Evolutionary conservation across 2,113 vertebrate genomes (phyloP).

Genomic region (Clinocottus analis): DNA sequence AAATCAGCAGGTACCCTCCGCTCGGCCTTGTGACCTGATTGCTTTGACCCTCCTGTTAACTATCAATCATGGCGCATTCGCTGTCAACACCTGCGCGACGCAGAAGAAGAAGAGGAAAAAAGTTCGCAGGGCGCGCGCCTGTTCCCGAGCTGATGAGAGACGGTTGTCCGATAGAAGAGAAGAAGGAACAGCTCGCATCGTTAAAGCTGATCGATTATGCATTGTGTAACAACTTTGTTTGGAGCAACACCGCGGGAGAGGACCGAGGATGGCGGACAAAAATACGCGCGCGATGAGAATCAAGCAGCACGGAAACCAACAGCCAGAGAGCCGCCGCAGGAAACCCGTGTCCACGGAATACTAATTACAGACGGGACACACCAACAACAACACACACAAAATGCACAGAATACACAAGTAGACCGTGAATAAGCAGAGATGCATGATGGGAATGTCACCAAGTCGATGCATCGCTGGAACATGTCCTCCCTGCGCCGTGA

Average conservation of each 20-base stretch:
- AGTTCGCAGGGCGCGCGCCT: conserved; percentile 66
- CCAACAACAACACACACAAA: conserved; percentile 5
- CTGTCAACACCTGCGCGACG: conserved; percentile 43
- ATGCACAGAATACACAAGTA: conserved; percentile 33
- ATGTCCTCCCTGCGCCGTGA: background rate
- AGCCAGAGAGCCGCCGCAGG: conserved; percentile 78
- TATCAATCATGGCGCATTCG: conserved; percentile 62
- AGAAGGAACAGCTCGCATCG: background rate
- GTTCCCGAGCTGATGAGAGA: conserved; percentile 20
- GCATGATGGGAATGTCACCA: background rate
- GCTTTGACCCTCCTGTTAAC: conserved; percentile 43
- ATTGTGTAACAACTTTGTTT: conserved; percentile 37
- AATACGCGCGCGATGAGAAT: conserved; percentile 20
- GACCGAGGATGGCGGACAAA: background rate
- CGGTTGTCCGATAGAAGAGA: background rate
- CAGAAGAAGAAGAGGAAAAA: too few relatives aligned
- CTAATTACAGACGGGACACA: conserved; percentile 76
- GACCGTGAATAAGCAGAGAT: conserved; percentile 6
- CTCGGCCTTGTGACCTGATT: conserved; percentile 45
- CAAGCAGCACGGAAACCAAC: conserved; percentile 34
- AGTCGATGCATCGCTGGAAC: background rate
- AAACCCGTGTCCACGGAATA: conserved; percentile 78
- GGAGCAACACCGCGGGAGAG: conserved; percentile 6
- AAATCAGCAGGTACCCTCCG: conserved; percentile 36
- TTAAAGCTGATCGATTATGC: conserved; percentile 30